Evolutionary conservation across 2,888 invertebrate genomes (phyloP), one percentile per base, ranked within the genome.

Genomic region (Epirrhoe alternata): DNA sequence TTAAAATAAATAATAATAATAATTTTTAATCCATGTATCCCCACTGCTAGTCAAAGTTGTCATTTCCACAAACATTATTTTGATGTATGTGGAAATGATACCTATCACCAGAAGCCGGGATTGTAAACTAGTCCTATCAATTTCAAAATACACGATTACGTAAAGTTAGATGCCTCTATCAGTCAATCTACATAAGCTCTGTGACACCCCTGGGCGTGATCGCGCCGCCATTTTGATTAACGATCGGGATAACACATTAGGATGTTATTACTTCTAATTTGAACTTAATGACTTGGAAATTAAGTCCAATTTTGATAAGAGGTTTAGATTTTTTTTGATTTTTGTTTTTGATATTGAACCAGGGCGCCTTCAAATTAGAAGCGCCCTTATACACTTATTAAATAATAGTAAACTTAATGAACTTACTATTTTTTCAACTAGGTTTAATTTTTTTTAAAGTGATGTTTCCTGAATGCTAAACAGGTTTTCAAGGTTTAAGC

Each of bases 191-290:
- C 50, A 55, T 64, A 64, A 33, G 16, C 55, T 12, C 8, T n/a
- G 68, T 8, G 67, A 67, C 71, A 67, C 71, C 73, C 71, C 73
- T 52, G 69, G 68, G 70, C 55, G 57, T 68, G 58, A 70, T 70
- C 65, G 59, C 49, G 56, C 63, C 68, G 64, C 66, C 59, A 68
- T 62, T 64, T 69, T 74, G 70, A 70, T 70, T 69, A 63, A 72
- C 64, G 67, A 66, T 6, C 33, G 47, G 42, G 50, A 61, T 69
- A 67, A 67, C 62, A 61, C 60, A 55, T 67, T 59, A 66, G 24
- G 33, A 55, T 45, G 60, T 64, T 60, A 47, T 63, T 52, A 57
- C 33, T 49, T 30, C 30, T 56, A 56, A 30, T 56, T 31, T 31
- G 6, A 56, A 17, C 12, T 16, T 47, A 47, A 47, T 47, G 14